Evolutionary conservation across 2,113 vertebrate species (phyloP).

Genomic region (Rhinogobius similis): DNA sequence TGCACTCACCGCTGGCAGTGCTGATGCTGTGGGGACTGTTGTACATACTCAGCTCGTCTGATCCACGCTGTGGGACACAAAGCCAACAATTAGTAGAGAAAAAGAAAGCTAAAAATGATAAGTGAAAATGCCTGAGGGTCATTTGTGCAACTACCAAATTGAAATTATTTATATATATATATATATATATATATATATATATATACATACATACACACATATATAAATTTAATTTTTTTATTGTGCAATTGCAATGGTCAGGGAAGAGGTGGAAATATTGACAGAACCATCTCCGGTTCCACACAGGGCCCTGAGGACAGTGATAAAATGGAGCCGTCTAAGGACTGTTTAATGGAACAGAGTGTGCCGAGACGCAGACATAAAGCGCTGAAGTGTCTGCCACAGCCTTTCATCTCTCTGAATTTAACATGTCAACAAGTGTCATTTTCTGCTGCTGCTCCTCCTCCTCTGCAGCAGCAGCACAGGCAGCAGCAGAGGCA

Average conservation of each 20-base stretch:
- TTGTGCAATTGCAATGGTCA: slow-evolving; percentile 16
- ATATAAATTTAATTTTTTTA: no score
- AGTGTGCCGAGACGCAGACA: slow-evolving; percentile 26
- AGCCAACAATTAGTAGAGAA: slow-evolving; percentile 2
- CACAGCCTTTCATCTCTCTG: slow-evolving; percentile 69
- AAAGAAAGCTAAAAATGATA: no score
- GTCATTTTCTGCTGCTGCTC: slow-evolving; percentile 61
- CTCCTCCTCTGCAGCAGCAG: slow-evolving; percentile 16
- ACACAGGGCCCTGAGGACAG: slow-evolving; percentile 38
- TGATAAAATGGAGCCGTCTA: slow-evolving; percentile 55
- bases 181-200: no score
- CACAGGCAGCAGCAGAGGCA: no score
- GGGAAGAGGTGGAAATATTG: slow-evolving; percentile 19
- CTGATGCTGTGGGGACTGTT: slow-evolving; percentile 94
- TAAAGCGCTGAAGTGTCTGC: slow-evolving; percentile 36
- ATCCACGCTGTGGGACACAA: slow-evolving; percentile 87
- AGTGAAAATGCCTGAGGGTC: no score
- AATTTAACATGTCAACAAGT: slow-evolving; percentile 73
- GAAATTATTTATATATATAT: not conserved
- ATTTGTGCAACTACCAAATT: not conserved
- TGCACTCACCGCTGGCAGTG: slow-evolving; percentile 84
- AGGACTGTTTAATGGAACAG: slow-evolving; percentile 48
- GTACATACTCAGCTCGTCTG: slow-evolving; percentile 97
- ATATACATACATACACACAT: no score
- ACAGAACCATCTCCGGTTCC: slow-evolving; percentile 31